Conservation (phyloP, 2,797 vertebrate species). For the Pampus argenteus region DNA sequence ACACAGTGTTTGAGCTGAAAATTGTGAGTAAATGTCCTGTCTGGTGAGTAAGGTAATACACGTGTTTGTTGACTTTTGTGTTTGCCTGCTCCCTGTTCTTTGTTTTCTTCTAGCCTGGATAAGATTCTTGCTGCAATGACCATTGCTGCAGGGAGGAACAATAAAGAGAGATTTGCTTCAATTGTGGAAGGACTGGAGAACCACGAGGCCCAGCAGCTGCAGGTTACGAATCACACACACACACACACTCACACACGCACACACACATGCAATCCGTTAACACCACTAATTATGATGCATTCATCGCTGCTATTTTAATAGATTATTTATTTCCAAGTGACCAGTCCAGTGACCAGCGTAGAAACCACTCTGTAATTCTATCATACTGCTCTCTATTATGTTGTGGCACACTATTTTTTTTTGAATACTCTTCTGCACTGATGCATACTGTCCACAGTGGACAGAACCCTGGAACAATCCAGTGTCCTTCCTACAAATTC, state of each 20-base stretch:
- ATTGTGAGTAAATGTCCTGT: conserved; percentile 74
- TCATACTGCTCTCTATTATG: not conserved
- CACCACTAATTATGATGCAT: not conserved
- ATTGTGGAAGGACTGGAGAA: conserved; percentile 98
- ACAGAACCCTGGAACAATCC: conserved; percentile 30
- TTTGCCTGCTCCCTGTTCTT: conserved; percentile 46
- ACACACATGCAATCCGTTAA: not conserved
- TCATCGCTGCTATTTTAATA: not conserved
- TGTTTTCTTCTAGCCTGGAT: conserved; percentile 86
- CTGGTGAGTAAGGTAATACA: conserved; percentile 73
- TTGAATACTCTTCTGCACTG: not conserved
- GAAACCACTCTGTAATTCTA: not conserved
- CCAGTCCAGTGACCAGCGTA: not conserved
- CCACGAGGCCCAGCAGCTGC: conserved; percentile 94
- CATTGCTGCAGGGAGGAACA: conserved; percentile 94
- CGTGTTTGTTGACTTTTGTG: conserved; percentile 75
- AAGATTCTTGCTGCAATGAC: conserved; percentile 97
- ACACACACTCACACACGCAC: not conserved
- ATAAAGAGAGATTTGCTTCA: conserved; percentile 92
- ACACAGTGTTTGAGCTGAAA: conserved; percentile 60
- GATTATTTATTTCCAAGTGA: conserved; percentile 8
- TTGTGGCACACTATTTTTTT: not conserved
- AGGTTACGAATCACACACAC: conserved; percentile 83
- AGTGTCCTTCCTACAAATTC: conserved; percentile 36
- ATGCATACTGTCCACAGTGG: not conserved